Base-by-base conservation (phyloP, 2,888 invertebrate species). In the Ariolimax columbianus region DNA sequence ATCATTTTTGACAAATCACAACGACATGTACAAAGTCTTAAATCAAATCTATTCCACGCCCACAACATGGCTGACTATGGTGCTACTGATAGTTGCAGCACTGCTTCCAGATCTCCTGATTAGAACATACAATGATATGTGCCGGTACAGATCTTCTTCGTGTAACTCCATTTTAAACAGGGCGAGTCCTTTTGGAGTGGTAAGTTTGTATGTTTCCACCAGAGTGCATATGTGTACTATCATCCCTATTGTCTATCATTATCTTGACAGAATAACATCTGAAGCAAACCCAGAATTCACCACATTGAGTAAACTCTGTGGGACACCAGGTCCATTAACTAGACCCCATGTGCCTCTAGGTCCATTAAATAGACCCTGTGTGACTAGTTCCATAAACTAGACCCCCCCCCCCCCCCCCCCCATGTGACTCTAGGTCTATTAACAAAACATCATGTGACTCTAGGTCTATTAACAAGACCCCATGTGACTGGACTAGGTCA, bases 71-170 rank as follows among this genome's bases (percentile, higher is more conserved):
- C 86, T 93, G 9, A 85, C 89, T 17, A 88, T 92, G 40, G 36
- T 93, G 3, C 72, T 93, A 38, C 86, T 93, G 36, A 87, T 90
- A 0, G 82, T 91, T 23, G 82, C 91, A 0, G 91, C 93, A 11
- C 88, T 93, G 1, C 82, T 93, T 19, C 93, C 93, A 1, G 94
- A 94, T 86, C 79, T 93, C 66, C 43, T 93, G 11, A 80, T 90
- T 17, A 86, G 91, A 70, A 40, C 36, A 9, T 63, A 19, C 80
- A 68, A 33, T 14, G 80, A 81, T 36, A 77, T 55, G 9, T 77
- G 3, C 51, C 33, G 9, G 33, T 19, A 33, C 55, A 55, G 23
- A 51, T 33, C 19, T 38, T 9, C 38, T 38, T 9, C 38, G 26
- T 11, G 11, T 11, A 68, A 3, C 7, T 47, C 43, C 43, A n/a